Evolutionary conservation across 2,797 vertebrate species (phyloP).

Genomic region (Alectoris magna): DNA sequence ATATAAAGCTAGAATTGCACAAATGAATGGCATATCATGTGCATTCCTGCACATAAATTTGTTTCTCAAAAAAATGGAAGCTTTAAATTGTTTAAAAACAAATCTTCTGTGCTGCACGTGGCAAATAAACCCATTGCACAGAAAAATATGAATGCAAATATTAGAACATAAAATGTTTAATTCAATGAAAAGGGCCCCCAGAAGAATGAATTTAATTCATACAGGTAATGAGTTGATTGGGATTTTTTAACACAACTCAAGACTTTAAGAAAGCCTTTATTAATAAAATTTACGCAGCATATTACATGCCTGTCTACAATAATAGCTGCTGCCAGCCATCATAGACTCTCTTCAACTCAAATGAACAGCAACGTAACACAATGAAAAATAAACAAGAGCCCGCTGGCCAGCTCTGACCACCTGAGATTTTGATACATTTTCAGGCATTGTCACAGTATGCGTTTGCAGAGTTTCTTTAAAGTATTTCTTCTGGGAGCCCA

Average conservation of each 20-base stretch:
- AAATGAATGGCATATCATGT: not conserved
- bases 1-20: not conserved
- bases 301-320: not conserved
- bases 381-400: not conserved
- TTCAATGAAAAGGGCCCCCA: not conserved
- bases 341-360: not conserved
- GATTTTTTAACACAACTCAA: not conserved
- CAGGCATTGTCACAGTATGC: not conserved
- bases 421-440: not conserved
- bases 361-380: not conserved
- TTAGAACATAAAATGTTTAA: not conserved
- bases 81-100: not conserved
- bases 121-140: not conserved
- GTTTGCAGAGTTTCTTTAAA: not conserved
- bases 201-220: not conserved
- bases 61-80: not conserved
- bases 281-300: not conserved
- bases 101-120: not conserved
- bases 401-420: not conserved
- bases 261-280: not conserved
- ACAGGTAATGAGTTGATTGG: not conserved
- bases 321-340: not conserved
- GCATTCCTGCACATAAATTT: not conserved
- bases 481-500: not conserved
- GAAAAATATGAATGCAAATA: not conserved